Evolutionary conservation across 2,113 vertebrate species (phyloP).

Genomic region (Neogale vison): DNA sequence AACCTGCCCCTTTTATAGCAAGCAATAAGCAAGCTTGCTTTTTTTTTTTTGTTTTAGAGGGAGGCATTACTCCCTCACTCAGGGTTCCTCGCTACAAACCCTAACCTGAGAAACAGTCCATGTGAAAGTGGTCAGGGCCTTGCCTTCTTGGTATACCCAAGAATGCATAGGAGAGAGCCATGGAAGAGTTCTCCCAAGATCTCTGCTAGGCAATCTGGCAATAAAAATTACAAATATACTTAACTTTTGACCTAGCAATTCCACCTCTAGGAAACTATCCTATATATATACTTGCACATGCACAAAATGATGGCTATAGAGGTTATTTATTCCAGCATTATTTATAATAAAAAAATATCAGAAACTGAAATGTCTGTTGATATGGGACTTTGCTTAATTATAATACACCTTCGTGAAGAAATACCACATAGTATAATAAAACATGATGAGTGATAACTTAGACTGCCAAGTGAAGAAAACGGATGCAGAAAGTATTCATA

Average conservation of each 20-base stretch:
- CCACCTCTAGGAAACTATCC: background rate
- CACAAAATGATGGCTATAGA: background rate
- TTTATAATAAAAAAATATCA: background rate
- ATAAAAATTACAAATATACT: background rate
- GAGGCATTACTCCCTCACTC: background rate
- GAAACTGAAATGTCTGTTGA: background rate
- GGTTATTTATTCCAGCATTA: background rate
- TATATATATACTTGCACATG: background rate
- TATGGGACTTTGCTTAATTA: background rate
- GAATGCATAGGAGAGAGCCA: background rate
- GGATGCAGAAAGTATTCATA: background rate
- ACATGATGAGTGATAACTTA: background rate
- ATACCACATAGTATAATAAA: background rate
- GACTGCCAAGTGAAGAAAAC: background rate
- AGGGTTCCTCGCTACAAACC: background rate
- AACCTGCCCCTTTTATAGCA: background rate
- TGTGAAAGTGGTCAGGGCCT: background rate
- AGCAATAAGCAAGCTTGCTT: background rate
- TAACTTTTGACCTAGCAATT: background rate
- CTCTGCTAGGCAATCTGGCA: background rate
- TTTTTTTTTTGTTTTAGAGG: background rate
- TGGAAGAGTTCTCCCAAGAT: background rate
- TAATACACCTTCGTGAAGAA: background rate
- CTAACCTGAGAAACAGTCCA: background rate
- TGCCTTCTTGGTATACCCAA: background rate